These are phyloP conservation scores for Drosophila kohkoa DNA, from an alignment of 1,140 invertebrate genomes.

Conservation along the genomic window DNA sequence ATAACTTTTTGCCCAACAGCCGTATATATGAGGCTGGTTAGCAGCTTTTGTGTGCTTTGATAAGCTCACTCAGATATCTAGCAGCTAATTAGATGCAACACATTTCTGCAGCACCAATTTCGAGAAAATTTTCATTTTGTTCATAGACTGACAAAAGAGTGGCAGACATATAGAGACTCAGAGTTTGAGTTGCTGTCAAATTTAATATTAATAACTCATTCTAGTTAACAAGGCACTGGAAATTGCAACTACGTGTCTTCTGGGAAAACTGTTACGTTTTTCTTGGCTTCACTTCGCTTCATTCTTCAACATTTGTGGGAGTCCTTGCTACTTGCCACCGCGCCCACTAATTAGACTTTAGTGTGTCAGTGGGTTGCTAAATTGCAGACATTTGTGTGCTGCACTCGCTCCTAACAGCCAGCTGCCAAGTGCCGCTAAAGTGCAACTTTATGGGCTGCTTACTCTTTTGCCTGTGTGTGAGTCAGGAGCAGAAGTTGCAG, in stretches of 20 bases:
- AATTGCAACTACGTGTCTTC: not conserved
- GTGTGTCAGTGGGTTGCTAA: constrained; percentile 81
- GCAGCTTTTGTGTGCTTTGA: not conserved
- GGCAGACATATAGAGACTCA: too few species aligned
- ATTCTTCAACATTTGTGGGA: constrained; percentile 10
- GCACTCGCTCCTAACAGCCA: constrained; percentile 30
- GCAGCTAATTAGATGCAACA: too few species aligned
- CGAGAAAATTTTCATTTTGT: too few species aligned
- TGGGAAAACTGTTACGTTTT: not conserved
- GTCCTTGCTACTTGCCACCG: constrained; percentile 19
- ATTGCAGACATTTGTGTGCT: constrained; percentile 65
- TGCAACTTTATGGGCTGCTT: constrained; percentile 69
- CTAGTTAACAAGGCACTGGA: not conserved
- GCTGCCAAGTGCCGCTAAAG: constrained; percentile 44
- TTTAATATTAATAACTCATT: too few species aligned
- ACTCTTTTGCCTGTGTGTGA: constrained; percentile 11
- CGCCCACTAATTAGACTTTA: constrained; percentile 75
- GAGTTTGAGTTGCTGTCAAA: too few species aligned
- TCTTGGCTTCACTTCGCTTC: not conserved
- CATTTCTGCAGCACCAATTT: too few species aligned
- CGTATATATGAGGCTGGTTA: too few species aligned
- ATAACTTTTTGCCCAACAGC: too few species aligned
- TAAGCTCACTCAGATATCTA: not conserved
- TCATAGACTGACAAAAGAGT: too few species aligned
- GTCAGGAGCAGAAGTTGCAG: constrained; percentile 18